phyloP scores from a whole-genome alignment of 2,888 invertebrate species.

The Artemia sinica region DNA sequence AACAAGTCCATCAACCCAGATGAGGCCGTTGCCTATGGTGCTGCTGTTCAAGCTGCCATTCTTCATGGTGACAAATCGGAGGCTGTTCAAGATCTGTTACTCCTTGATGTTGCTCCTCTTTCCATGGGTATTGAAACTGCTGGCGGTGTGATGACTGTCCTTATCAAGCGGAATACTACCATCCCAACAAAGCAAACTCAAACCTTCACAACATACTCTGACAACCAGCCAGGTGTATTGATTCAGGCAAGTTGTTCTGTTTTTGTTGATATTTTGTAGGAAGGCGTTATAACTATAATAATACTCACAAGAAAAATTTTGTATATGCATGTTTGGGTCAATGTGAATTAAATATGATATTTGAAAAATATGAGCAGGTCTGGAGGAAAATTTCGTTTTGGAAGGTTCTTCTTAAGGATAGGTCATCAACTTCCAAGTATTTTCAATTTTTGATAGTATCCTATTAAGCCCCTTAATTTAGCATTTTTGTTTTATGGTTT shows the following conservation, averaged over 20 bases:
- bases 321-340: no score
- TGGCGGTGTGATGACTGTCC: slow-evolving; percentile 49
- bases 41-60: slow-evolving; percentile 46
- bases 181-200: slow-evolving; percentile 46
- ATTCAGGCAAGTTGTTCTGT: slow-evolving; percentile 37
- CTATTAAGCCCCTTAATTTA: no score
- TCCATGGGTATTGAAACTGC: slow-evolving; percentile 53
- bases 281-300: not conserved
- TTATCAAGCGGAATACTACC: slow-evolving; percentile 48
- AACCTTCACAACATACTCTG: slow-evolving; percentile 44
- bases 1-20: slow-evolving; percentile 56
- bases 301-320: no score
- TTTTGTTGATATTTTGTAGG: not conserved
- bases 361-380: no score
- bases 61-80: slow-evolving; percentile 40
- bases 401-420: no score
- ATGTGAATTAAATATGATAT: no score
- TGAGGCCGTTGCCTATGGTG: slow-evolving; percentile 50
- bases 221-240: slow-evolving; percentile 48
- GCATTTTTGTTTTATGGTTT: no score
- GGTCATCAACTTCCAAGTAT: no score
- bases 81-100: slow-evolving; percentile 42
- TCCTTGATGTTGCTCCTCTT: slow-evolving; percentile 46
- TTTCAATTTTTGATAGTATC: no score
- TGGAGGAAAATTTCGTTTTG: no score